phyloP scores from a whole-genome alignment of 1,140 invertebrate species.

The Amphibalanus amphitrite region DNA sequence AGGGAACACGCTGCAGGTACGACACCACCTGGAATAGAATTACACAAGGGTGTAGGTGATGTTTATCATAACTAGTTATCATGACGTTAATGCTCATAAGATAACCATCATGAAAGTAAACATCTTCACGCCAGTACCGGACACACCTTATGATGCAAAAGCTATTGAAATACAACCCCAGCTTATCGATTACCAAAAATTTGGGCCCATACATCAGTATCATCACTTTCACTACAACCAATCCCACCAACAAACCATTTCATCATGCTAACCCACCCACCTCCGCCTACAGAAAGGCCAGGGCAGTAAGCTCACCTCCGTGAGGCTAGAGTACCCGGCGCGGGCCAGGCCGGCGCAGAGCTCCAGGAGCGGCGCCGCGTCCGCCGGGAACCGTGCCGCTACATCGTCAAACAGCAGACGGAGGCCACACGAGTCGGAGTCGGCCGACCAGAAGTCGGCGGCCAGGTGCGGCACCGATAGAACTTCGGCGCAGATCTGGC shows the following conservation, averaged over 20 bases:
- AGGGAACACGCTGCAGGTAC: not conserved
- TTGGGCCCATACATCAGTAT: too few relatives aligned
- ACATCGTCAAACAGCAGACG: not conserved
- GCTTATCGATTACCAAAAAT: too few relatives aligned
- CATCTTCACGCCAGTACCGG: too few relatives aligned
- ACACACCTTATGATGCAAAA: too few relatives aligned
- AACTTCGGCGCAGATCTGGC: not conserved
- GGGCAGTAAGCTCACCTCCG: not conserved
- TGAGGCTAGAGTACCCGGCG: not conserved
- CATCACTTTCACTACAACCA: too few relatives aligned
- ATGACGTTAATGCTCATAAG: too few relatives aligned
- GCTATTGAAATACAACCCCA: too few relatives aligned
- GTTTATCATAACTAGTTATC: too few relatives aligned
- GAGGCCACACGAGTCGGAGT: conserved; percentile 3
- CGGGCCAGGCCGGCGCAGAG: not conserved
- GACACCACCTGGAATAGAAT: not conserved
- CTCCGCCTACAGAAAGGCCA: not conserved
- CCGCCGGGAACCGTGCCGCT: conserved; percentile 1
- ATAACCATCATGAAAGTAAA: too few relatives aligned
- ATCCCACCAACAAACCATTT: too few relatives aligned
- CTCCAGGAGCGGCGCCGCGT: not conserved
- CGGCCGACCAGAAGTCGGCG: conserved; percentile 8
- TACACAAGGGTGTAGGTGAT: too few relatives aligned
- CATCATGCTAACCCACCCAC: too few relatives aligned
- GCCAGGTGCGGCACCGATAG: conserved; percentile 5